Percentiles rank a stretch among this genome's conserved stretches.
Evolutionary conservation across 2,888 invertebrate genomes (phyloP).

Genomic region (Seira ritae): DNA sequence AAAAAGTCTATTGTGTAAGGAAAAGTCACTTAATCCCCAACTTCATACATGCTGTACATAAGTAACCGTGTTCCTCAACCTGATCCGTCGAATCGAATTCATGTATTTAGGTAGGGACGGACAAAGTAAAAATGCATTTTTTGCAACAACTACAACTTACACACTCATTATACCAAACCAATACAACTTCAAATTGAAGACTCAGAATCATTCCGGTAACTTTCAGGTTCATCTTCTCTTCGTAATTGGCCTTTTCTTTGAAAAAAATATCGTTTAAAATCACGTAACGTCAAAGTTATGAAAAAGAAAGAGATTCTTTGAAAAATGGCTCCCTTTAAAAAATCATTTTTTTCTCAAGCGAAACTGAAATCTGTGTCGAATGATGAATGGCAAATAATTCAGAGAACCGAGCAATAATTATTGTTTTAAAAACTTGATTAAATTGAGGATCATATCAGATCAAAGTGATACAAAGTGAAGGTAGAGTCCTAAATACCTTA

Average conservation of each 20-base stretch:
- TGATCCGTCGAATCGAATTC: too few relatives aligned
- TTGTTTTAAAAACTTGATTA: not conserved
- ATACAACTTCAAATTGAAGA: too few relatives aligned
- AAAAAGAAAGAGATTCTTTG: not conserved
- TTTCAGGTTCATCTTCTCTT: not conserved
- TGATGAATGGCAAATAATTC: not conserved
- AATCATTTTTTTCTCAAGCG: not conserved
- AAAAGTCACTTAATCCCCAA: too few relatives aligned
- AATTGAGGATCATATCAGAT: not conserved
- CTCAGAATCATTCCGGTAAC: not conserved
- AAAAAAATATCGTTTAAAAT: too few relatives aligned
- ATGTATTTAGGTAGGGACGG: too few relatives aligned
- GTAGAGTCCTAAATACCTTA: conserved; percentile 7
- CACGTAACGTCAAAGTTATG: conserved; percentile 7
- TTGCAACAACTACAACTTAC: too few relatives aligned
- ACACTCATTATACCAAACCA: too few relatives aligned
- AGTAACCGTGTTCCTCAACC: too few relatives aligned
- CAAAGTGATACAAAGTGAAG: not conserved
- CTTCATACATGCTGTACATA: too few relatives aligned
- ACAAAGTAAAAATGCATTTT: too few relatives aligned
- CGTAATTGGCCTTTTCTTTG: not conserved
- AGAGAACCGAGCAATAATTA: not conserved
- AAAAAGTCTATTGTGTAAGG: too few relatives aligned
- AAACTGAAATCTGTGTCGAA: not conserved
- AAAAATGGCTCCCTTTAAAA: not conserved